Evolutionary conservation across 2,888 invertebrate species (phyloP), one percentile per base, ranked within the genome.

Genomic region (Allophyes oxyacanthae): DNA sequence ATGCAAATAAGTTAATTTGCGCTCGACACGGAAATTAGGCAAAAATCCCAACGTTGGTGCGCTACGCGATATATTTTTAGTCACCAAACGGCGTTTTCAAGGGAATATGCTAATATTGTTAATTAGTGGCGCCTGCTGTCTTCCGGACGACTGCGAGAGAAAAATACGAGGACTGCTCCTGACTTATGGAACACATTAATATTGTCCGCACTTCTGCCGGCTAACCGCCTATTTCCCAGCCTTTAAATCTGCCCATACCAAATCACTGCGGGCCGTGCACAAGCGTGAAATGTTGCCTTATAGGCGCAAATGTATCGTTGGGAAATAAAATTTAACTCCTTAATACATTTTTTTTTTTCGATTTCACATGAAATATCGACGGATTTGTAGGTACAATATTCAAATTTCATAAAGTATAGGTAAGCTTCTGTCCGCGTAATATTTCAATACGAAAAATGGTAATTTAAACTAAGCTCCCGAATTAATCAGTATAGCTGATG

Each of bases 81-180:
- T 64, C 74, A 70, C 78, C 78, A 84, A 87, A 86, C 83, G 79
- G 74, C 80, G 72, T 72, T 83, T 86, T 77, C 80, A 83, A 82
- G 84, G 78, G 82, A 89, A 90, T 91, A 93, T 92, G 91, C 89
- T 92, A 92, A 93, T 93, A 86, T 82, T 84, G 89, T 93, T 93
- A 93, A 93, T 93, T 93, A 93, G 90, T 81, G 84, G 84, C 84
- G 86, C 84, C 87, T 80, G 85, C 83, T 85, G 85, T 86, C 87
- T 88, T 87, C 85, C 85, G 85, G 83, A 70, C 69, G 78, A 80
- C 82, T 81, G 84, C 78, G 86, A 77, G 87, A 86, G 90, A 92
- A 92, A 92, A 92, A 92, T 91, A 85, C 84, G 82, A 72, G 73
- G 83, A 79, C 85, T 82, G 83, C 81, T 79, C 72, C 71, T 89